Conservation (phyloP, 2,113 vertebrate genomes). For the Pluvialis apricaria region DNA sequence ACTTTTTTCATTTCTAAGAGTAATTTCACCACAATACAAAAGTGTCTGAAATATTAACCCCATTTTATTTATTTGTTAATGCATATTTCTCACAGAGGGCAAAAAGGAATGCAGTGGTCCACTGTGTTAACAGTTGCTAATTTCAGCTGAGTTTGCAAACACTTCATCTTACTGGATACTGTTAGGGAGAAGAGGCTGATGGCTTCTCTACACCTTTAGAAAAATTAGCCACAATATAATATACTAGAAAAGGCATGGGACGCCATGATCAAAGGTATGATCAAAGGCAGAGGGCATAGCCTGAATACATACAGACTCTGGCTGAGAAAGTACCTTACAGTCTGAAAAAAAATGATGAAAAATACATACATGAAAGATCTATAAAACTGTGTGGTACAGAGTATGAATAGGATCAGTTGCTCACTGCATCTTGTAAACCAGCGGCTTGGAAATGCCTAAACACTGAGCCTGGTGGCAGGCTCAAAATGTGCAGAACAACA, state of each 20-base stretch:
- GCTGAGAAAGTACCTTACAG: neutral
- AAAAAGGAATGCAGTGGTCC: neutral
- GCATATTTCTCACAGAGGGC: neutral
- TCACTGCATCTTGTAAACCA: neutral
- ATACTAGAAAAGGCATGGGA: neutral
- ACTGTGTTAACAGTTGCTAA: neutral
- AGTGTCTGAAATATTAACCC: neutral
- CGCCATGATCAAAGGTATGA: neutral
- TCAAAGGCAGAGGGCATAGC: neutral
- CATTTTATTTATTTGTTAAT: neutral
- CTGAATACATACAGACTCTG: no score
- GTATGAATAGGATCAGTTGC: fast-evolving
- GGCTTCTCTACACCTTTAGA: neutral
- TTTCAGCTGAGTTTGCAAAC: neutral
- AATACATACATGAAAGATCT: neutral
- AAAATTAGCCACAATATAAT: neutral
- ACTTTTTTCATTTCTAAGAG: neutral
- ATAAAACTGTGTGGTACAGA: neutral
- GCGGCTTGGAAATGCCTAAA: neutral
- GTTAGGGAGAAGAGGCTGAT: neutral
- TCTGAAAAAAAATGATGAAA: neutral
- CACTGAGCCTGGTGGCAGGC: neutral
- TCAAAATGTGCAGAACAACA: neutral
- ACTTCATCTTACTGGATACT: neutral
- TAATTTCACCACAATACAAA: neutral